phyloP scores from a whole-genome alignment of 2,113 vertebrate species.

The Aegithalos caudatus region DNA sequence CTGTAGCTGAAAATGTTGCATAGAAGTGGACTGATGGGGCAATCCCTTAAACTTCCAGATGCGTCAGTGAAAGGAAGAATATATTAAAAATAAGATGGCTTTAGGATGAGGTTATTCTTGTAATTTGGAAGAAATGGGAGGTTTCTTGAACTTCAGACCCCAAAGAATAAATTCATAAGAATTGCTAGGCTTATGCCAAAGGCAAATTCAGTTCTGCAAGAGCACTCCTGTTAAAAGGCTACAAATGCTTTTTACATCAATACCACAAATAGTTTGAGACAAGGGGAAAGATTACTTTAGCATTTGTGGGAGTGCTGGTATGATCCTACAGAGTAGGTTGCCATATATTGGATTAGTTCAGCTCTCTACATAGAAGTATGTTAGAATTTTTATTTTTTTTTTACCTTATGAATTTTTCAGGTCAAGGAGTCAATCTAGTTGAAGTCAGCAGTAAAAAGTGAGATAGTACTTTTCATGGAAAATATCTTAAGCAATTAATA shows the following conservation, averaged over 20 bases:
- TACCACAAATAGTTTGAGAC: neutral
- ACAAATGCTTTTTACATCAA: neutral
- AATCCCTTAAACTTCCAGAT: neutral
- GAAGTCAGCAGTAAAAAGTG: neutral
- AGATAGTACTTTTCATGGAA: neutral
- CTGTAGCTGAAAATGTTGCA: neutral
- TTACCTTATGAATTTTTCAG: neutral
- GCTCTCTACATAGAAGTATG: neutral
- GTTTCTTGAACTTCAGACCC: neutral
- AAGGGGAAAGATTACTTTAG: neutral
- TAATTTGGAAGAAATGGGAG: neutral
- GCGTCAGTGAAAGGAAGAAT: neutral
- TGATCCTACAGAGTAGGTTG: neutral
- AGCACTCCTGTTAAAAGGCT: neutral
- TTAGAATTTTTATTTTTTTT: neutral
- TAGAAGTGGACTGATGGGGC: neutral
- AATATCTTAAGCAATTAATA: neutral
- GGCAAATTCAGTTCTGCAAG: neutral
- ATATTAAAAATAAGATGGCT: neutral
- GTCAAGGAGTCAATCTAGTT: neutral
- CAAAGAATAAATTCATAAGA: neutral
- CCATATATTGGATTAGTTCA: neutral
- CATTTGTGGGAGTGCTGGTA: neutral
- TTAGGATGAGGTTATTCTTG: neutral
- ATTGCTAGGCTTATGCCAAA: neutral